These are phyloP conservation scores for Temnothorax longispinosus DNA, from an alignment of 1,140 invertebrate species.

Conservation along the genomic window DNA sequence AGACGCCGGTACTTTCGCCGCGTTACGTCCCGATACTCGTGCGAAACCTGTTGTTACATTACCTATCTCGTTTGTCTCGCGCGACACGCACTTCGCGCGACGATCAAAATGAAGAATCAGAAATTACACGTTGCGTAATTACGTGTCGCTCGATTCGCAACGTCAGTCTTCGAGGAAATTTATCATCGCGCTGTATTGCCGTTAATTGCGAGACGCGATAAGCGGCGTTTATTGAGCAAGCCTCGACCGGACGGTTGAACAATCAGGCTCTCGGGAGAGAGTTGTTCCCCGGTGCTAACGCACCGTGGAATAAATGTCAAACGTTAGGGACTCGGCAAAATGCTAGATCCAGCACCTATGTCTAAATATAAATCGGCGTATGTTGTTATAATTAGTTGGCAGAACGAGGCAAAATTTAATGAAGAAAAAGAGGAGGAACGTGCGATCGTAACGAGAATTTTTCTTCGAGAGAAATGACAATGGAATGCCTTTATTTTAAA, in stretches of 20 bases:
- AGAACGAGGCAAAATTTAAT: neutral
- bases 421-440: neutral
- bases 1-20: neutral
- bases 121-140: conserved; percentile 17
- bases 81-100: neutral
- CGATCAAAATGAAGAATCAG: neutral
- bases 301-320: conserved; percentile 26
- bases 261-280: conserved; percentile 12
- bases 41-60: neutral
- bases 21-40: neutral
- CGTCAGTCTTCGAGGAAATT: neutral
- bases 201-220: conserved; percentile 15
- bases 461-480: neutral
- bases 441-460: neutral
- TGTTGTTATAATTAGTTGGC: neutral
- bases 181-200: neutral
- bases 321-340: neutral
- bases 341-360: too few relatives aligned
- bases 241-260: conserved; percentile 2
- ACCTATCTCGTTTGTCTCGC: neutral
- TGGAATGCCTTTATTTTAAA: neutral
- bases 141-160: neutral
- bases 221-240: neutral
- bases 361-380: neutral
- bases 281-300: neutral